These are phyloP conservation scores for Drosophila dives DNA, from an alignment of 2,888 invertebrate genomes.

Conservation along the genomic window DNA sequence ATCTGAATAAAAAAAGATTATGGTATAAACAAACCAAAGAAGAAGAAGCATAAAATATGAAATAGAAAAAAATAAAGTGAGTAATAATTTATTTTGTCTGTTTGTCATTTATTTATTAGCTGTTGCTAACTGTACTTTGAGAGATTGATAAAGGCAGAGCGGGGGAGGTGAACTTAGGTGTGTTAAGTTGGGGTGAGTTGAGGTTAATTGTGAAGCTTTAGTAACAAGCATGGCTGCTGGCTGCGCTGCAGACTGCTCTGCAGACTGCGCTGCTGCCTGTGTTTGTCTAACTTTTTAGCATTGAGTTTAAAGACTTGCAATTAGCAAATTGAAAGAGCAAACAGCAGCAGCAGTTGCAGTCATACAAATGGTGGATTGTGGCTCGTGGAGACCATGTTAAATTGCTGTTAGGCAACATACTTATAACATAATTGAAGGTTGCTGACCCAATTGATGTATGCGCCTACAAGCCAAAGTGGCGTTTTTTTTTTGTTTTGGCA, in stretches of 20 bases:
- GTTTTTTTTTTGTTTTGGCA: background rate
- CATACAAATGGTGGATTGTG: background rate
- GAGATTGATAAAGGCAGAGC: too few species aligned
- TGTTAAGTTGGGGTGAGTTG: background rate
- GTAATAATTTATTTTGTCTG: constrained; percentile 27
- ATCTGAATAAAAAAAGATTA: constrained; percentile 55
- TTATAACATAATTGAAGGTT: constrained; percentile 22
- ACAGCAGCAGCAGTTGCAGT: constrained; percentile 12
- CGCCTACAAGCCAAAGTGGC: constrained; percentile 4
- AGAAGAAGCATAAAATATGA: constrained; percentile 28
- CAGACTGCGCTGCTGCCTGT: constrained; percentile 3
- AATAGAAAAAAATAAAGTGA: constrained; percentile 49
- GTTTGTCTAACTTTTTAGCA: constrained; percentile 33
- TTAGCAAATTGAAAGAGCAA: constrained; percentile 56
- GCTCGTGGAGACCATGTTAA: constrained; percentile 9
- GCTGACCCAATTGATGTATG: constrained; percentile 21
- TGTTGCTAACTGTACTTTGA: constrained; percentile 65
- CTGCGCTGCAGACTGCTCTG: background rate
- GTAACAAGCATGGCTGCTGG: constrained; percentile 16
- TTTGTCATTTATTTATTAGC: constrained; percentile 19
- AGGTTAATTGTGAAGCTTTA: constrained; percentile 49
- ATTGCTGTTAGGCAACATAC: constrained; percentile 22
- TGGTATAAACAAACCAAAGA: constrained; percentile 64
- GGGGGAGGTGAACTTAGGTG: background rate
- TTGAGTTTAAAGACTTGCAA: constrained; percentile 40